Evolutionary conservation across 2,888 invertebrate genomes (phyloP), one percentile per base, ranked within the genome.

Genomic region (Lagria hirta): DNA sequence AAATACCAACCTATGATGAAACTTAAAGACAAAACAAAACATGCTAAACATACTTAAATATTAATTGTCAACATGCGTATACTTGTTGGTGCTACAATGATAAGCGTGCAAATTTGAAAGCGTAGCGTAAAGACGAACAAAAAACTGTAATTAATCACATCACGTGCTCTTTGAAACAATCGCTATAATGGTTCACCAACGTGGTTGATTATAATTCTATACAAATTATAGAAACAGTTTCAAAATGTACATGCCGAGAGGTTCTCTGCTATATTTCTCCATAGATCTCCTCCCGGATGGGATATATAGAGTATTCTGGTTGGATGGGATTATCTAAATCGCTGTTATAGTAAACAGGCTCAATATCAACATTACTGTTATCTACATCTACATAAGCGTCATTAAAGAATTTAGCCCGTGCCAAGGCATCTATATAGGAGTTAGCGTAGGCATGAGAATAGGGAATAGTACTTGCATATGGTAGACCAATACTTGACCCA

Each of bases 401-500:
- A 29, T 22, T 26, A 12, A 16, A 10, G 20, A 5, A 6, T 10
- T 14, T 24, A 34, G 3, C 27, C 7, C 7, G 20, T 8, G 33
- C 22, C 11, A 17, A 21, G 16, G 32, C 21, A 20, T 42, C n/a
- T n/a, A n/a, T 36, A 30, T n/a, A 16, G 8, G 18, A 29, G 4
- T 21, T 14, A 34, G 34, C 28, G 13, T 6, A 43, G 35, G 42
- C 45, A 18, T 40, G 40, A 28, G 34, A 38, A 17, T 40, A 40
- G 14, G 46, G 26, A 54, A 61, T 54, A 54, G 64, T 70, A 70
- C 70, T 70, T 69, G 71, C 68, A 68, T 66, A 62, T 69, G 51
- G 71, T 69, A 58, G 60, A 50, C 55, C 36, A 28, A 21, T 33
- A 28, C 54, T 57, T 50, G 58, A 59, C 55, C 63, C 62, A 54